These are phyloP conservation scores for Tadarida brasiliensis DNA, from an alignment of 2,797 vertebrate species.

Conservation along the genomic window DNA sequence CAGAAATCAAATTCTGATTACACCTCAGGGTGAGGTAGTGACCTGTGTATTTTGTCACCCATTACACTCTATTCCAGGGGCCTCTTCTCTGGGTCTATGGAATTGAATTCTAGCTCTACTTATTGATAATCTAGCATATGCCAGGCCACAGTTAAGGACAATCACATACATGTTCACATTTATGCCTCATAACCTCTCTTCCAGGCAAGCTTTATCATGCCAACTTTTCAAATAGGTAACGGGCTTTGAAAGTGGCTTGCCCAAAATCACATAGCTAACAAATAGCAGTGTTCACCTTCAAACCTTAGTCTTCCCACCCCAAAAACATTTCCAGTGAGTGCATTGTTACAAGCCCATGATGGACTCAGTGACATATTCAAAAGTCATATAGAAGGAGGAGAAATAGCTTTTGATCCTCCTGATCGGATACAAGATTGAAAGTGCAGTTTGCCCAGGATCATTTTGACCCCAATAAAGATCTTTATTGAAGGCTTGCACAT, in stretches of 20 bases:
- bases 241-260: not conserved
- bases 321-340: not conserved
- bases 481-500: constrained; percentile 21
- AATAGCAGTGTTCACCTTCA: not conserved
- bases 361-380: not conserved
- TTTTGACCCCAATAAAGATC: constrained; percentile 46
- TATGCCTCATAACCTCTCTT: not conserved
- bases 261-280: not conserved
- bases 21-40: not conserved
- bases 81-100: not conserved
- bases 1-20: not conserved
- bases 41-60: not conserved
- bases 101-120: not conserved
- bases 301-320: not conserved
- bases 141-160: not conserved
- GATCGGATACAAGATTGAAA: not conserved
- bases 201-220: not conserved
- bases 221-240: constrained; percentile 1
- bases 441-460: not conserved
- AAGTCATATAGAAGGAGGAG: not conserved
- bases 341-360: not conserved
- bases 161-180: not conserved
- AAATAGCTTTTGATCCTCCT: not conserved
- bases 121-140: not conserved
- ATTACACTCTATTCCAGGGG: not conserved